Evolutionary conservation across 2,888 invertebrate genomes (phyloP), one percentile per base, ranked within the genome.

Genomic region (Drosophila falleni): DNA sequence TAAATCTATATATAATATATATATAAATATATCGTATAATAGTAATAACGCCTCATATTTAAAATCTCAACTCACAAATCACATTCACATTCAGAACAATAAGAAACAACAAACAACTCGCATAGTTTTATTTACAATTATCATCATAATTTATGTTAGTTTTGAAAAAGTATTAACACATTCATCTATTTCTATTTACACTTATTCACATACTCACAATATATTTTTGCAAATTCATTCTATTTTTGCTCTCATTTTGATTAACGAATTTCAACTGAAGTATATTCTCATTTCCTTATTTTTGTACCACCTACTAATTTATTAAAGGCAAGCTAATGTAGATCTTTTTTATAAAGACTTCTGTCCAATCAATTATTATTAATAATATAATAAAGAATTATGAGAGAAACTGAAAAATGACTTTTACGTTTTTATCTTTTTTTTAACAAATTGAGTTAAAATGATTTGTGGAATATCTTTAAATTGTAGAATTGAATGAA

Each of bases 61-160:
- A 31, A 56, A 67, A 53, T 50, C 46, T 58, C 37, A 60, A 44
- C 39, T 68, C 62, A 78, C 53, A 42, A 74, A 63, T 42, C 33
- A 51, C 53, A 46, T 33, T 44, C 61, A 74, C 29, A 29, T 56
- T 13, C 26, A 26, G 16, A 53, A 44, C 23, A 16, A 41, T 9
- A 29, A 59, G n/a, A n/a, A 56, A 29, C 37, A 49, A 51, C 39
- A 68, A 65, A 35, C 19, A 80, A 80, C 80, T 80, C 78, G 80
- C 78, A 80, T 80, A 80, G 80, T 71, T 74, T 71, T 66, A 76
- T 29, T 29, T 49, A 61, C 46, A 47, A 19, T 61, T 60, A 59
- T 39, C 47, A 65, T 54, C 33, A 37, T 78, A 58, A 78, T 65
- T 67, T 68, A 78, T 70, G 61, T 60, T 72, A 59, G 54, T 64